phyloP scores from a whole-genome alignment of 2,797 vertebrate species.

The Varecia variegata region DNA sequence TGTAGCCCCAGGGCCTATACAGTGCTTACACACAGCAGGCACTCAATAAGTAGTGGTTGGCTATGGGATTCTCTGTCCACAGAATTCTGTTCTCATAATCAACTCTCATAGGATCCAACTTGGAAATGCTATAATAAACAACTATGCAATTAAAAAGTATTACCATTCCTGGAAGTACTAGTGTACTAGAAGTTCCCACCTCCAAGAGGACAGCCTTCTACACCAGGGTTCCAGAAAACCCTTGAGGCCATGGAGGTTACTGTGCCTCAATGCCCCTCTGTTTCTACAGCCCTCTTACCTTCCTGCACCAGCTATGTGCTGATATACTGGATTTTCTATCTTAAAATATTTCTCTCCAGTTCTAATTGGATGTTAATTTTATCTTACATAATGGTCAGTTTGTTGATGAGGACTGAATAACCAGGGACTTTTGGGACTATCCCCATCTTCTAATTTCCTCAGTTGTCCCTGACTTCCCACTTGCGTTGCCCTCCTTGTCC shows the following conservation, averaged over 20 bases:
- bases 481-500: background rate
- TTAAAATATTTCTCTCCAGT: background rate
- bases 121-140: background rate
- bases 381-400: background rate
- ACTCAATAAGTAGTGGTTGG: background rate
- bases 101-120: background rate
- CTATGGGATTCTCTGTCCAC: background rate
- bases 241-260: background rate
- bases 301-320: background rate
- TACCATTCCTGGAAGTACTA: background rate
- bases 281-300: background rate
- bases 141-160: background rate
- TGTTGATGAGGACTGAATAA: background rate
- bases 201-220: background rate
- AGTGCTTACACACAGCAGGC: background rate
- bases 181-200: background rate
- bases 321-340: background rate
- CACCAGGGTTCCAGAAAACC: background rate
- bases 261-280: background rate
- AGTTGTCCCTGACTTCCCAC: background rate
- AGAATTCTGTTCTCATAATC: background rate
- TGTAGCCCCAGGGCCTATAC: background rate
- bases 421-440: background rate
- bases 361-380: background rate
- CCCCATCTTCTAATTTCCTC: background rate